Evolutionary conservation across 2,888 invertebrate genomes (phyloP).

Genomic region (Unio pictorum): DNA sequence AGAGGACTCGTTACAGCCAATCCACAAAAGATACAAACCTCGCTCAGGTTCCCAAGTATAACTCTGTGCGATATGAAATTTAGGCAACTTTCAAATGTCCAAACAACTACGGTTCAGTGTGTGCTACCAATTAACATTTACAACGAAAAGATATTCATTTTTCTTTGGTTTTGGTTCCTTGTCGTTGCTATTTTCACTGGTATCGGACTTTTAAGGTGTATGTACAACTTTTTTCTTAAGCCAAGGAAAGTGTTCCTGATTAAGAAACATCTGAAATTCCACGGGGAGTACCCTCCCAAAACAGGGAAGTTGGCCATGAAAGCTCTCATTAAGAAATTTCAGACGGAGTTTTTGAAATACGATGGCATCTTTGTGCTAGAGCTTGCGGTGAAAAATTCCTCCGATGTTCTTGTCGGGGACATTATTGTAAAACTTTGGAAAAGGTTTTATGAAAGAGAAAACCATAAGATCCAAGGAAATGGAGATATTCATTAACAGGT

Average conservation of each 20-base stretch:
- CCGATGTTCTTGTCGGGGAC: constrained; percentile 53
- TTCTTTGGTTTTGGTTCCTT: constrained; percentile 65
- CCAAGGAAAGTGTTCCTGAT: constrained; percentile 53
- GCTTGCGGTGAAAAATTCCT: constrained; percentile 53
- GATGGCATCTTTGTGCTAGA: constrained; percentile 60
- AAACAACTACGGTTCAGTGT: constrained; percentile 63
- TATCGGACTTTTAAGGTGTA: constrained; percentile 46
- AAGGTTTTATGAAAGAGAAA: no score
- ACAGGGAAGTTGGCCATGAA: constrained; percentile 29
- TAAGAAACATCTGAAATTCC: constrained; percentile 54
- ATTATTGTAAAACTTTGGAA: constrained; percentile 46
- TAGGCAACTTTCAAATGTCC: constrained; percentile 60
- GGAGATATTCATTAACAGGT: no score
- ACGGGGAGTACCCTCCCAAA: constrained; percentile 34
- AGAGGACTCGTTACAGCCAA: constrained; percentile 37
- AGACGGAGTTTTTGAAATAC: constrained; percentile 50
- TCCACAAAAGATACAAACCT: constrained; percentile 46
- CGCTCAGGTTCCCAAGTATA: constrained; percentile 59
- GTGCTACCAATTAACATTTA: constrained; percentile 64
- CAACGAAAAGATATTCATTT: constrained; percentile 66
- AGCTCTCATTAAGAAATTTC: constrained; percentile 46
- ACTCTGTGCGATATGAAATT: constrained; percentile 64
- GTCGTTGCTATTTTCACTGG: constrained; percentile 48
- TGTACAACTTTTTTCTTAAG: constrained; percentile 56
- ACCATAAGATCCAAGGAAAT: no score